Evolutionary conservation across 2,797 vertebrate genomes (phyloP).

Genomic region (Bradypodion pumilum): DNA sequence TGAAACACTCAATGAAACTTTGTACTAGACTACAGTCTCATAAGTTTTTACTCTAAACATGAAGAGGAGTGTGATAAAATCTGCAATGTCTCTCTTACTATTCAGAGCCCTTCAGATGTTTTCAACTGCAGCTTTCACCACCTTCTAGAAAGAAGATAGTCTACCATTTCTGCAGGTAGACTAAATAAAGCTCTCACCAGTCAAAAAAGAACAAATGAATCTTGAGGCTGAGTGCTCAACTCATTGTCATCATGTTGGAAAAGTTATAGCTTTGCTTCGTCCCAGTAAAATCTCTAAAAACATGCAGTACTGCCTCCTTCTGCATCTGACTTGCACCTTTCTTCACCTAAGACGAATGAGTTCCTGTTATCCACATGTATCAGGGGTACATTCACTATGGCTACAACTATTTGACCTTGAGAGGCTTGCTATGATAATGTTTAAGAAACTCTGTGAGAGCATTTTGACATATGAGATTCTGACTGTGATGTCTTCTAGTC

Average conservation of each 20-base stretch:
- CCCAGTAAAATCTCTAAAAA: neutral
- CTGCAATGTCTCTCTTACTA: too few relatives aligned
- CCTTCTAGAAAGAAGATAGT: too few relatives aligned
- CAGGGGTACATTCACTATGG: neutral
- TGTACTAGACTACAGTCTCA: neutral
- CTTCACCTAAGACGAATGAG: neutral
- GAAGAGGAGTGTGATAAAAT: too few relatives aligned
- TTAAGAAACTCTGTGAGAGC: neutral
- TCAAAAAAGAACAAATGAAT: neutral
- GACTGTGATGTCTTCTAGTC: neutral
- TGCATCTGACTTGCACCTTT: too few relatives aligned
- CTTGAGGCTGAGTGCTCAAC: neutral
- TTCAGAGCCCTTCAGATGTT: too few relatives aligned
- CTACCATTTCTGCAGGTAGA: neutral
- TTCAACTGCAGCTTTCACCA: too few relatives aligned
- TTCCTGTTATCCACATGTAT: neutral
- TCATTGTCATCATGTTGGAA: neutral
- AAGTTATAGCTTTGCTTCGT: neutral
- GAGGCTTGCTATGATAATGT: neutral
- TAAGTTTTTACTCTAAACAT: neutral
- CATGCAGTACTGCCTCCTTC: neutral
- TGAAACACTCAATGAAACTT: too few relatives aligned
- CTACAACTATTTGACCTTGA: slow-evolving; percentile 1
- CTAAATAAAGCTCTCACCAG: neutral
- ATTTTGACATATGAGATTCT: neutral